These are phyloP conservation scores for Calliphora vomitoria DNA, from an alignment of 2,888 invertebrate species.

Conservation along the genomic window DNA sequence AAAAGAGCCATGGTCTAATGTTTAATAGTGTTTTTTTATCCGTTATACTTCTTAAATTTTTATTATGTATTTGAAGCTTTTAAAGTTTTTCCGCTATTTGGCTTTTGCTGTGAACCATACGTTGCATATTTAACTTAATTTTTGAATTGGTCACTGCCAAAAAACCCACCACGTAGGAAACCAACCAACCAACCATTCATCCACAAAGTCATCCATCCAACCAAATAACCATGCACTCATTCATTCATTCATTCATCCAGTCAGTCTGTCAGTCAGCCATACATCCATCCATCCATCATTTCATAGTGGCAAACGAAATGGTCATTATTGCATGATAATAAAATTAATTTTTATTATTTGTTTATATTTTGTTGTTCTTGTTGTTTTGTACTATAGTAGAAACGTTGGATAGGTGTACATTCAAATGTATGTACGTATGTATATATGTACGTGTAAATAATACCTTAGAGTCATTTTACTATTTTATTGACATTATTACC, in stretches of 20 bases:
- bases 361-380: conserved; percentile 56
- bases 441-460: conserved; percentile 17
- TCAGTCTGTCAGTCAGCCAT: neutral
- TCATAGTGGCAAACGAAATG: conserved; percentile 35
- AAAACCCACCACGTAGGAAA: neutral
- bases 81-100: conserved; percentile 21
- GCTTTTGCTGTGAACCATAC: neutral
- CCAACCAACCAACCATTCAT: conserved; percentile 19
- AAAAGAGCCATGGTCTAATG: neutral
- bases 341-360: conserved; percentile 75
- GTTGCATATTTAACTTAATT: conserved; percentile 10
- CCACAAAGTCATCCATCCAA: neutral
- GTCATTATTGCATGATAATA: conserved; percentile 72
- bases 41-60: neutral
- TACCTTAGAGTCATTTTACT: conserved; percentile 57
- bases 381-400: neutral
- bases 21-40: neutral
- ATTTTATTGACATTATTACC: conserved; percentile 59
- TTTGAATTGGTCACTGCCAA: conserved; percentile 12
- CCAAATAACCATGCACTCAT: conserved; percentile 8
- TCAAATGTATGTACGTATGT: conserved; percentile 3
- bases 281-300: conserved; percentile 15
- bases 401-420: neutral
- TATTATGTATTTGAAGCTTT: conserved; percentile 25
- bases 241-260: conserved; percentile 14